Percentiles rank a stretch among this genome's conserved stretches.
Evolutionary conservation across 2,797 vertebrate species (phyloP).

Genomic region (Sebastes vulpes): DNA sequence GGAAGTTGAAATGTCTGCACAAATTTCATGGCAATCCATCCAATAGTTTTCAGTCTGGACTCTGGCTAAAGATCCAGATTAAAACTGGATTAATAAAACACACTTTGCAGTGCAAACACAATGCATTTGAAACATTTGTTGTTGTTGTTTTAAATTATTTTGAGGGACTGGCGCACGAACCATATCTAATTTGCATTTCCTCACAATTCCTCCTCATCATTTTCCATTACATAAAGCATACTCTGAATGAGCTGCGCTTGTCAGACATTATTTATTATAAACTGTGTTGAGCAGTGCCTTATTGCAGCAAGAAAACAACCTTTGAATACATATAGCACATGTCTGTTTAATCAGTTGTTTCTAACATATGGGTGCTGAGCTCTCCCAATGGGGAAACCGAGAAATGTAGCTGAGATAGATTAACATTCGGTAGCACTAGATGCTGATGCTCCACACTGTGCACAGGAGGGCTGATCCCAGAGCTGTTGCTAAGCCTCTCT

Average conservation of each 20-base stretch:
- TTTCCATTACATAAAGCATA: not conserved
- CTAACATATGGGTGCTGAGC: not conserved
- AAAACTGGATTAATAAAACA: not conserved
- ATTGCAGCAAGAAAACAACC: not conserved
- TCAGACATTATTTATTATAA: not conserved
- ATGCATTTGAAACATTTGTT: not conserved
- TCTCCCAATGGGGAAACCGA: not conserved
- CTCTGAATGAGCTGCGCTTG: not conserved
- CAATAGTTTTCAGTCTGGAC: not conserved
- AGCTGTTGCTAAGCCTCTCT: conserved; percentile 39
- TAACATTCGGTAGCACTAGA: conserved; percentile 1
- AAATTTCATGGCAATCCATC: not conserved
- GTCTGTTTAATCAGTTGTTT: not conserved
- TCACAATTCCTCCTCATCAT: not conserved
- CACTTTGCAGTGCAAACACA: not conserved
- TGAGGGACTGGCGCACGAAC: not conserved
- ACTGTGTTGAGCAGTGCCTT: not conserved
- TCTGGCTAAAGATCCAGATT: not conserved
- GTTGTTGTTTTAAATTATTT: not conserved
- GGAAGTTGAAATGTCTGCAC: not conserved
- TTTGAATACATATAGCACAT: not conserved
- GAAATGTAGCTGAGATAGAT: conserved; percentile 5
- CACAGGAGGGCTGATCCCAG: conserved; percentile 44
- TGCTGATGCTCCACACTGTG: conserved; percentile 5
- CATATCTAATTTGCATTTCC: not conserved